These are phyloP conservation scores for Prunella fulvescens DNA, from an alignment of 2,113 vertebrate genomes.

Conservation along the genomic window DNA sequence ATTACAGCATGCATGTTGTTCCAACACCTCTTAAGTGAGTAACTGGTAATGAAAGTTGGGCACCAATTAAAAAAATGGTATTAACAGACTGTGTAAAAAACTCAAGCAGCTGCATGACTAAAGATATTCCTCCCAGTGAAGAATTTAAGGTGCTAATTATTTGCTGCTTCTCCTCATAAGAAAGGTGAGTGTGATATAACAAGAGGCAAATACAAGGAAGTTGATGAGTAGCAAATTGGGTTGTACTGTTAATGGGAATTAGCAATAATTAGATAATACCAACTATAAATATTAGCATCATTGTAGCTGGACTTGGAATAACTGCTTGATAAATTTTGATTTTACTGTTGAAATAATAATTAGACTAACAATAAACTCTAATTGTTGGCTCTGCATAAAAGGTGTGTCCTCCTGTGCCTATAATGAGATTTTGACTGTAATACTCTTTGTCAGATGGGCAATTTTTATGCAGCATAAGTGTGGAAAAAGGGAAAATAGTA, in stretches of 20 bases:
- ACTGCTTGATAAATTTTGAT: neutral
- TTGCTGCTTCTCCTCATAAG: neutral
- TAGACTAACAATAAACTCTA: conserved; percentile 1
- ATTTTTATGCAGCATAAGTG: conserved; percentile 2
- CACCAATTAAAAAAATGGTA: neutral
- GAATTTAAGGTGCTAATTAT: neutral
- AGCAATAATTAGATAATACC: neutral
- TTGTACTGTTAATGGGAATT: neutral
- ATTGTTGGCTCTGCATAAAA: neutral
- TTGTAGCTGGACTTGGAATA: neutral
- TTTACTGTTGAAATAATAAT: neutral
- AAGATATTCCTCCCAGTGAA: neutral
- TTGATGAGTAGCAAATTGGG: neutral
- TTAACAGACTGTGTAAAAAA: neutral
- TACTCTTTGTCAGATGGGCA: neutral
- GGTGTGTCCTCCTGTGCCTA: neutral
- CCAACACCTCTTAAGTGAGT: neutral
- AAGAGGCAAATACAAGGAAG: neutral
- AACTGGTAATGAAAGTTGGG: neutral
- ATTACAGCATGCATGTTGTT: neutral
- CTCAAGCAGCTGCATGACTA: neutral
- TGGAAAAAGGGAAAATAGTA: conserved; percentile 9
- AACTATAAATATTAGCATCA: neutral
- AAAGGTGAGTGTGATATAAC: neutral
- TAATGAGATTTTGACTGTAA: conserved; percentile 19